Evolutionary conservation across 2,797 vertebrate genomes (phyloP).

Genomic region (Acanthornis magna): DNA sequence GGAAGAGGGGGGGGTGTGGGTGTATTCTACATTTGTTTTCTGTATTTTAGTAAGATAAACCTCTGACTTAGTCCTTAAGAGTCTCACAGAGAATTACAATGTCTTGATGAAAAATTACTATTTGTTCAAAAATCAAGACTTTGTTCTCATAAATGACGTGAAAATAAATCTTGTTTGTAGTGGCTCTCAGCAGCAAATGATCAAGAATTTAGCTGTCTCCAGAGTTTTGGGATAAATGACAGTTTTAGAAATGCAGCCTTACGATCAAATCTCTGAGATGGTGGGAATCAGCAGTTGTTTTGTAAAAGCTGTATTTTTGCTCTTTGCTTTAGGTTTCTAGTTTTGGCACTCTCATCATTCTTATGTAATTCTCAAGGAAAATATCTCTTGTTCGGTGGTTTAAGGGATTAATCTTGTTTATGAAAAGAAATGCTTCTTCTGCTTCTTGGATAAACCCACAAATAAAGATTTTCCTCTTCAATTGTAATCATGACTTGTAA

Average conservation of each 20-base stretch:
- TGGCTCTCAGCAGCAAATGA: background rate
- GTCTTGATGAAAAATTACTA: slow-evolving; percentile 24
- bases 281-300: background rate
- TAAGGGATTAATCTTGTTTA: slow-evolving; percentile 57
- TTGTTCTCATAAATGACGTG: background rate
- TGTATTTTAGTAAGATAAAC: slow-evolving; percentile 3
- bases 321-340: background rate
- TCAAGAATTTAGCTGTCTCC: background rate
- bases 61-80: slow-evolving; percentile 2
- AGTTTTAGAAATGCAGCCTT: background rate
- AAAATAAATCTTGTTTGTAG: slow-evolving; percentile 21
- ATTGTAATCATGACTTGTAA: background rate
- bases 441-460: background rate
- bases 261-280: background rate
- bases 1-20: background rate
- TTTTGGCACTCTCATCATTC: background rate
- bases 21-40: background rate
- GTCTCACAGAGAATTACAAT: slow-evolving; percentile 22
- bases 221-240: background rate
- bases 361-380: slow-evolving; percentile 39
- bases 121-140: slow-evolving; percentile 32
- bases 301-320: background rate
- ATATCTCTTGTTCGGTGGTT: slow-evolving; percentile 25
- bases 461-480: background rate
- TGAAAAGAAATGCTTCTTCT: slow-evolving; percentile 14